Base-by-base conservation (phyloP, 2,888 invertebrate genomes). In the Polia nebulosa region DNA sequence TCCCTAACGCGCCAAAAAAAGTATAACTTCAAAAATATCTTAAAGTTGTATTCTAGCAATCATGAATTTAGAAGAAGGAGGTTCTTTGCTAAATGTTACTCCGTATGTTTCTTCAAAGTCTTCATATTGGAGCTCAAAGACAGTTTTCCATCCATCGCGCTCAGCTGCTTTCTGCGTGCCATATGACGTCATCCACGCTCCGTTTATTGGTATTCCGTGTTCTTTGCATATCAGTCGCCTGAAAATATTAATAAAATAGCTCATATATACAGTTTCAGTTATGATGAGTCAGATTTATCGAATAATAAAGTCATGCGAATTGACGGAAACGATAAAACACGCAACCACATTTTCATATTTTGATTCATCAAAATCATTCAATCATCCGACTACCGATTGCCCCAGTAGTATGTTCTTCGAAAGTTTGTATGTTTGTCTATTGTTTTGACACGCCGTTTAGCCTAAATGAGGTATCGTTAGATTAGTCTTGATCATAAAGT, bases 181-280 rank as follows among this genome's bases (percentile, higher is more conserved):
- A 1, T 67, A 62, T 15, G 85, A 77, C 4, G 86, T 79, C 81
- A 88, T 85, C 80, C 85, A 85, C 1, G 76, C 85, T 22, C 62
- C 75, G 3, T 81, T 76, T 34, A 78, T 47, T 8, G 80, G 82
- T 3, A 91, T 72, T 32, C 81, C 81, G 3, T 86, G 59, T 15
- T 86, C 87, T 32, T 84, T 84, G 57, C 89, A 89, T 20, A 89
- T 60, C 5, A 80, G n/a, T 6, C 84, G 78, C 63, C 91, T 90
- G 82, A 25, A 63, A 75, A 27, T 27, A 7, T 4, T 39, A 17
- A 1, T 27, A 49, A 49, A 49, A 49, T 17, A 49, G 9, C 3
- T 3, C 49, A 49, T 27, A n/a, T n/a, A n/a, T n/a, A n/a, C n/a
- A n/a, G n/a, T n/a, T n/a, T n/a, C n/a, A n/a, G n/a, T n/a, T n/a